Evolutionary conservation across 2,888 invertebrate genomes (phyloP).

Genomic region (Drymonia ruficornis): DNA sequence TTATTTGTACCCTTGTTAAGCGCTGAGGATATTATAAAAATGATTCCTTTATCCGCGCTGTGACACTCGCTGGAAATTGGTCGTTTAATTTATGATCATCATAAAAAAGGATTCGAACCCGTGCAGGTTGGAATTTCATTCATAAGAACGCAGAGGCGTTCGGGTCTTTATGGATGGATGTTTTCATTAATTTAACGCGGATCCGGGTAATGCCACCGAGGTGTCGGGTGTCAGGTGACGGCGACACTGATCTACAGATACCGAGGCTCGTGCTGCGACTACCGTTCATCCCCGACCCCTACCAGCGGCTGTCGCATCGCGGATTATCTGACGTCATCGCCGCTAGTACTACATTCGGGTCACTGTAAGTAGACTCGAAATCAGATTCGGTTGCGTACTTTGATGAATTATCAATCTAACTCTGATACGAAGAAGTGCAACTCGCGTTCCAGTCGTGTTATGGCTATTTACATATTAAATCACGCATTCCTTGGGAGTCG

Average conservation of each 20-base stretch:
- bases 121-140: conserved; percentile 84
- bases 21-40: conserved; percentile 84
- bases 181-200: conserved; percentile 83
- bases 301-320: conserved; percentile 35
- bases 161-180: conserved; percentile 83
- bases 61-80: conserved; percentile 84
- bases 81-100: conserved; percentile 80
- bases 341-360: conserved; percentile 19
- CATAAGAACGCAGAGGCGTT: conserved; percentile 85
- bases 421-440: conserved; percentile 54
- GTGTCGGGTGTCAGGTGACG: conserved; percentile 74
- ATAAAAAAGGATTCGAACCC: conserved; percentile 83
- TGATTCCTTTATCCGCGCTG: conserved; percentile 83
- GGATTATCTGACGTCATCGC: conserved; percentile 37
- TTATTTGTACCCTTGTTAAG: conserved; percentile 84
- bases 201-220: conserved; percentile 71
- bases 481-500: conserved; percentile 67
- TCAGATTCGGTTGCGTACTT: conserved; percentile 22
- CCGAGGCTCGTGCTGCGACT: conserved; percentile 66
- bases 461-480: conserved; percentile 68
- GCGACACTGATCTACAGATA: conserved; percentile 64
- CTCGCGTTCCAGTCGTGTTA: conserved; percentile 59
- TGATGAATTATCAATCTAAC: conserved; percentile 34
- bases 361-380: conserved; percentile 1
- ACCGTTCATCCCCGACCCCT: conserved; percentile 52